Conservation (phyloP, 2,797 vertebrate genomes). For the Thalassophryne amazonica region DNA sequence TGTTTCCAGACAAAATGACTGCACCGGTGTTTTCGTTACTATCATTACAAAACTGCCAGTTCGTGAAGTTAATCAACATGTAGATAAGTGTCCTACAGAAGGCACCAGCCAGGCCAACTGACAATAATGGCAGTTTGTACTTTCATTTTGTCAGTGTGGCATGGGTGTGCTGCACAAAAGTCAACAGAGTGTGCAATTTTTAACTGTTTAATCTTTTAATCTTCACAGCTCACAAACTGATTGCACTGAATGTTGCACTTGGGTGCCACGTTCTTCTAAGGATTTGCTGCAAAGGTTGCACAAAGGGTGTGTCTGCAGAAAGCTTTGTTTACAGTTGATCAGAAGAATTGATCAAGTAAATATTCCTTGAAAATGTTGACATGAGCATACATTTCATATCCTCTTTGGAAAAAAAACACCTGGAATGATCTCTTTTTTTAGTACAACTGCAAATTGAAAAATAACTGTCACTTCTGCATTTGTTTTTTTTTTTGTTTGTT, state of each 20-base stretch:
- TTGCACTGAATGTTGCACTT: background rate
- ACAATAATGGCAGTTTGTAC: background rate
- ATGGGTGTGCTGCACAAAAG: constrained; percentile 6
- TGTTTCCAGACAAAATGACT: no score
- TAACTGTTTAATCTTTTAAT: constrained; percentile 5
- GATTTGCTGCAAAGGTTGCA: no score
- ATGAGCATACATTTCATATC: background rate
- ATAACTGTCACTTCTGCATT: no score
- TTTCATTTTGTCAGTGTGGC: background rate
- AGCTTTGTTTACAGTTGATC: no score
- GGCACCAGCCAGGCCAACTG: background rate
- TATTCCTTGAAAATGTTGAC: background rate
- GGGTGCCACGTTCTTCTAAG: background rate
- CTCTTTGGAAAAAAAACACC: background rate
- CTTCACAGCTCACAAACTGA: background rate
- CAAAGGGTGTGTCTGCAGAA: background rate
- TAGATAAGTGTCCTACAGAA: no score
- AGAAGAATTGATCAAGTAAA: background rate
- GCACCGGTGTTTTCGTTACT: no score
- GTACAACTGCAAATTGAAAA: background rate
- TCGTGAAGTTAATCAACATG: no score
- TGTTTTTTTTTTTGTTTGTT: no score
- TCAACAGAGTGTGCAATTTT: background rate
- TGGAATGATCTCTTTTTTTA: background rate
- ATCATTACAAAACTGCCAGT: no score